Conservation (phyloP, 2,888 invertebrate species). For the Watsonalla cultraria region DNA sequence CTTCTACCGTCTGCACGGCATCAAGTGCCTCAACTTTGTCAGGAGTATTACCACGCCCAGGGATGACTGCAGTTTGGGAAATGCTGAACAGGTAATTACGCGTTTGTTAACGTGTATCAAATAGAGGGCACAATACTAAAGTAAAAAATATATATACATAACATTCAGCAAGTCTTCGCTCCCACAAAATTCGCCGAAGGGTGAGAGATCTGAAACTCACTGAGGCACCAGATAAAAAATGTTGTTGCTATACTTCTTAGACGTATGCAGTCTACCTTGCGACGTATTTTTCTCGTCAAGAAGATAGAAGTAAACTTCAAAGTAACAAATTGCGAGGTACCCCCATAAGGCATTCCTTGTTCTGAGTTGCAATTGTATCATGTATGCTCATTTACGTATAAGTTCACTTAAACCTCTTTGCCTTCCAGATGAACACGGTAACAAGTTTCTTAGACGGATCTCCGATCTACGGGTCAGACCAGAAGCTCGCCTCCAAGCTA, state of each 20-base stretch:
- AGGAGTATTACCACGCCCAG: conserved; percentile 77
- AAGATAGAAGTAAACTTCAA: no score
- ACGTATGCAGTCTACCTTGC: no score
- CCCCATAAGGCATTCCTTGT: no score
- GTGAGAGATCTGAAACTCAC: no score
- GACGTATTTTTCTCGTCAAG: no score
- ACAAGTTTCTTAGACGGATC: conserved; percentile 79
- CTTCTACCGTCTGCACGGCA: conserved; percentile 67
- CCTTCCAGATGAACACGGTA: conserved; percentile 82
- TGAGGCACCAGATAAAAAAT: no score
- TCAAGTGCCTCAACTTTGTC: conserved; percentile 80
- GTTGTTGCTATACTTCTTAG: no score
- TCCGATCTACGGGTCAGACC: conserved; percentile 70
- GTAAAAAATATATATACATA: no score
- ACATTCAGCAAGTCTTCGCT: no score
- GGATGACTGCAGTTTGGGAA: conserved; percentile 76
- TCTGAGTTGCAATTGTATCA: not conserved
- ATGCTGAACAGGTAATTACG: conserved; percentile 76
- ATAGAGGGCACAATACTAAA: no score
- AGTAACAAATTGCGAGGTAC: no score
- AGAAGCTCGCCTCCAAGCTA: conserved; percentile 48
- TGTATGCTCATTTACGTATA: not conserved
- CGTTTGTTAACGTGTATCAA: not conserved
- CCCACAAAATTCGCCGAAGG: no score
- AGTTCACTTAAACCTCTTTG: not conserved